Evolutionary conservation across 1,140 invertebrate genomes (phyloP).

Genomic region (Aphelenchoides besseyi): DNA sequence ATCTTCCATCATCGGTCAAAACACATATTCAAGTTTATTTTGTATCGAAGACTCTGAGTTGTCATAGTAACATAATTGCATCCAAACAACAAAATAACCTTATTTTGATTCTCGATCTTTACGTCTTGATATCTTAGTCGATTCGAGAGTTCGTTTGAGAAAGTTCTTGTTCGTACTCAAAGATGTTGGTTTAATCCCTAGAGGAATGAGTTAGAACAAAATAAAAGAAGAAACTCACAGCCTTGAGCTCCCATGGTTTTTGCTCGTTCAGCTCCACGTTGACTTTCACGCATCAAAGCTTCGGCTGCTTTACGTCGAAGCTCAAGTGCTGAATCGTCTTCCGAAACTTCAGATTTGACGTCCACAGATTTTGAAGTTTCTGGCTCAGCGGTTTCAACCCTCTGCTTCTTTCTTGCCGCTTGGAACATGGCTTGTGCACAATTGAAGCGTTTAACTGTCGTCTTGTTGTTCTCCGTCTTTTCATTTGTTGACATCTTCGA

Average conservation of each 20-base stretch:
- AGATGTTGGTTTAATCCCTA: conserved; percentile 26
- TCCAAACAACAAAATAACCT: neutral
- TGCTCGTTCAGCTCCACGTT: conserved; percentile 32
- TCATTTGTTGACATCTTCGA: neutral
- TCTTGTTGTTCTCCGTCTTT: neutral
- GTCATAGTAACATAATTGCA: too few relatives aligned
- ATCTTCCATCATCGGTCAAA: neutral
- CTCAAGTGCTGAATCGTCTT: conserved; percentile 14
- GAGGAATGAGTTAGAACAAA: neutral
- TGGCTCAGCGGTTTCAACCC: neutral
- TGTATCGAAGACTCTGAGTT: too few relatives aligned
- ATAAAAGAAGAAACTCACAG: conserved; percentile 24
- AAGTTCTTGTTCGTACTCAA: conserved; percentile 38
- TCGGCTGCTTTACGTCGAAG: conserved; percentile 24
- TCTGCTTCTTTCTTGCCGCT: conserved; percentile 24
- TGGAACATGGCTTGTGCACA: conserved; percentile 16
- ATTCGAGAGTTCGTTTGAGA: conserved; percentile 27
- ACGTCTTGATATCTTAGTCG: conserved; percentile 20
- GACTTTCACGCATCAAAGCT: conserved; percentile 27
- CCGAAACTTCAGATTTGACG: conserved; percentile 8
- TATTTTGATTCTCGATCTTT: conserved; percentile 5
- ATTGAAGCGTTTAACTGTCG: conserved; percentile 16
- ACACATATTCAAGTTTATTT: too few relatives aligned
- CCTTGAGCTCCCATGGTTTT: conserved; percentile 29
- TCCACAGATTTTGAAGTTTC: neutral